Conservation (phyloP, 2,113 vertebrate species). For the Anolis carolinensis region DNA sequence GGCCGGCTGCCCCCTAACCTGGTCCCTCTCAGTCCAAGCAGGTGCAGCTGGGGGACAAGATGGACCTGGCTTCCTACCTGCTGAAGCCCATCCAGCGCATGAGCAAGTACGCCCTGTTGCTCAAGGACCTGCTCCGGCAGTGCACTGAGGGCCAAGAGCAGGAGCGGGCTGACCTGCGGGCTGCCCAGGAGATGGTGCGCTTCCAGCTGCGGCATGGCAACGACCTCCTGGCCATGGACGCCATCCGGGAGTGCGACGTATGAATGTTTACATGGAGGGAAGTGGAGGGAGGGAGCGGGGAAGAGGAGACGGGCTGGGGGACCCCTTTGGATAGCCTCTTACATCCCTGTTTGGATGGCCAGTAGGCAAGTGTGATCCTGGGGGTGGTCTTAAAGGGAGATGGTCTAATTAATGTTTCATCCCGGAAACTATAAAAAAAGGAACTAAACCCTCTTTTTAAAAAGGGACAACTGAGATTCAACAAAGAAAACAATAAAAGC, state of each 20-base stretch:
- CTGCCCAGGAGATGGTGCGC: slow-evolving; percentile 54
- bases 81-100: slow-evolving; percentile 69
- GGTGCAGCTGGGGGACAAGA: slow-evolving; percentile 64
- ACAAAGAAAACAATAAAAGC: too few relatives aligned
- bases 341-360: too few relatives aligned
- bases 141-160: slow-evolving; percentile 43
- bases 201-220: slow-evolving; percentile 72
- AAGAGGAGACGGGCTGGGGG: not conserved
- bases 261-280: not conserved
- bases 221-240: slow-evolving; percentile 70
- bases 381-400: not conserved
- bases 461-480: too few relatives aligned
- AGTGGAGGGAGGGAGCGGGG: too few relatives aligned
- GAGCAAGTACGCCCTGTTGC: slow-evolving; percentile 69
- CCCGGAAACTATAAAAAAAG: too few relatives aligned
- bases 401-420: too few relatives aligned
- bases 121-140: slow-evolving; percentile 62
- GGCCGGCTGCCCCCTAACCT: not conserved
- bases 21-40: slow-evolving; percentile 62
- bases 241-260: slow-evolving; percentile 66
- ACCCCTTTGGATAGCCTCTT: not conserved
- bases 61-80: slow-evolving; percentile 72
- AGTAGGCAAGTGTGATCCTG: too few relatives aligned
- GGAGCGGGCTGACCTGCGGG: slow-evolving; percentile 52
- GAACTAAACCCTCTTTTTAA: too few relatives aligned